phyloP scores from a whole-genome alignment of 2,888 invertebrate species.

The Sipha maydis region DNA sequence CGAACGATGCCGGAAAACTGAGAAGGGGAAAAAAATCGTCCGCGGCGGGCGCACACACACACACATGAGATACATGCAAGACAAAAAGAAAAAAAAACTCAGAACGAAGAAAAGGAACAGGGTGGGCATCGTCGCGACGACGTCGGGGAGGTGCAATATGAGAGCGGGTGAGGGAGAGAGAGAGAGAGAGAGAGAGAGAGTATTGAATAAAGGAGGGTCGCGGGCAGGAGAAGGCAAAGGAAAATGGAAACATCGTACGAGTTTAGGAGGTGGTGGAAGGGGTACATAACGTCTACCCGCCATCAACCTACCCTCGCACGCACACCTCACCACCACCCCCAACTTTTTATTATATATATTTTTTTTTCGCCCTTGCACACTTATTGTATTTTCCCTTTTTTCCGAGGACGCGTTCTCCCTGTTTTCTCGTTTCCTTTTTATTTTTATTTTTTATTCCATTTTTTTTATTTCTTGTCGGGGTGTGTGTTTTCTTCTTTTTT shows the following conservation, averaged over 20 bases:
- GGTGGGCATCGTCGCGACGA: slow-evolving; percentile 59
- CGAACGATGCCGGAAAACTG: slow-evolving; percentile 65
- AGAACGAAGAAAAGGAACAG: slow-evolving; percentile 63
- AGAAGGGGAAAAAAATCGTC: slow-evolving; percentile 64
- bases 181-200: slow-evolving; percentile 56
- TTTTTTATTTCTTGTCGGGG: slow-evolving; percentile 25
- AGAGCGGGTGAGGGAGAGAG: slow-evolving; percentile 43
- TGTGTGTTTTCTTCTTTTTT: slow-evolving; percentile 18
- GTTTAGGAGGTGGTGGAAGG: slow-evolving; percentile 60
- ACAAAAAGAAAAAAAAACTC: slow-evolving; percentile 64
- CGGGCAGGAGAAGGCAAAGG: slow-evolving; percentile 63
- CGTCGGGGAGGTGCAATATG: slow-evolving; percentile 56
- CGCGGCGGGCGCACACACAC: slow-evolving; percentile 62
- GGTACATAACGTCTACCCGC: slow-evolving; percentile 62
- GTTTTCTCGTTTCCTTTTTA: slow-evolving; percentile 51
- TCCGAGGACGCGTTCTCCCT: slow-evolving; percentile 52
- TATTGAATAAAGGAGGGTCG: slow-evolving; percentile 63
- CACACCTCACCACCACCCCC: slow-evolving; percentile 12
- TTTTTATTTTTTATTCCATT: slow-evolving; percentile 45
- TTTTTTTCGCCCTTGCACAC: slow-evolving; percentile 58
- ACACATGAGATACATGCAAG: slow-evolving; percentile 64
- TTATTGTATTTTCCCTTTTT: slow-evolving; percentile 62
- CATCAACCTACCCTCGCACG: slow-evolving; percentile 12
- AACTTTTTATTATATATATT: slow-evolving; percentile 61
- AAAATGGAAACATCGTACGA: slow-evolving; percentile 63